Base-by-base conservation (phyloP, 1,140 invertebrate genomes). In the Steinernema khuongi region DNA sequence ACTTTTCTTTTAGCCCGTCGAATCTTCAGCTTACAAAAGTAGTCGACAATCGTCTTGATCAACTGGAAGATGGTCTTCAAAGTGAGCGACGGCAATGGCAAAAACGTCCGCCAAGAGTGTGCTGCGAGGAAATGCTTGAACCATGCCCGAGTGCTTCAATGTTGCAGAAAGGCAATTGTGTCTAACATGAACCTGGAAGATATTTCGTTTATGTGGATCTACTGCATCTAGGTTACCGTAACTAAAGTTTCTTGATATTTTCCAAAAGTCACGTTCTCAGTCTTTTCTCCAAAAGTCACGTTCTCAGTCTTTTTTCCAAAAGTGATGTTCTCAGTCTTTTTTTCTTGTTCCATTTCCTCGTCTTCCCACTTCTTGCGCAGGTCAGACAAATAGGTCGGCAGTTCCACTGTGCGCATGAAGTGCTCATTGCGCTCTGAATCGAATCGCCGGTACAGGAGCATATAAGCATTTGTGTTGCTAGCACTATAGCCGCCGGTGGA, bases 371-470 rank as follows among this genome's bases (percentile, higher is more conserved):
- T 88, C 60, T 89, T 86, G 71, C 92, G 85, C 31, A 92, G 84
- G 30, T 70, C 36, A 67, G 75, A 67, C 22, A 80, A 72, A 44
- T 80, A 74, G 14, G 43, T 30, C n/a, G 80, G 79, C 14, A 86
- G 68, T 1, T 80, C 67, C 1, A 73, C n/a, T 18, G 70, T 81
- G 1, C 74, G 68, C 4, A 78, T 68, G 44, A 81, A 79, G 22
- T 33, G 71, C 33, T 60, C 71, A 30, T 85, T 85, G 26, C 30
- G n/a, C 7, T 30, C 19, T 29, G 86, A 74, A 82, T 87, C 88
- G 93, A 93, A 90, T 77, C 92, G 91, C 73, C 93, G 87, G 82
- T 94, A 95, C 91, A 94, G 93, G 26, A 95, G 88, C 92, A 95
- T 94, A 81, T 95, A 94, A 0, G 93, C 93, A 87, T 94, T 94